Conservation (phyloP, 1,140 invertebrate species). For the Sitobion miscanthi region DNA sequence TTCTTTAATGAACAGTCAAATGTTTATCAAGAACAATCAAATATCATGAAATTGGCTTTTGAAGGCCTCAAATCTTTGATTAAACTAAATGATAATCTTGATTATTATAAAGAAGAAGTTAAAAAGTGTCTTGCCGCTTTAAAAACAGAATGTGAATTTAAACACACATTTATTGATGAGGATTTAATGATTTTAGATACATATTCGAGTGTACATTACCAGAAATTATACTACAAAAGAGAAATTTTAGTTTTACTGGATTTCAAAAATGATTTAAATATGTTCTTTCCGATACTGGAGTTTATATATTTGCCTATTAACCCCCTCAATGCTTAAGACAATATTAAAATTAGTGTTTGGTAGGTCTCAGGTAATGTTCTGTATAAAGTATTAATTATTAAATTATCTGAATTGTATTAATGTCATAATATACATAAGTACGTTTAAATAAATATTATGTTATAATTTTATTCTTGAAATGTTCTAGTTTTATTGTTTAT, state of each 20-base stretch:
- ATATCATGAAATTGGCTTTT: slow-evolving; percentile 40
- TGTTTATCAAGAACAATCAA: slow-evolving; percentile 50
- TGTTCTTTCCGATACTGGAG: neutral
- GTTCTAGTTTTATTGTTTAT: neutral
- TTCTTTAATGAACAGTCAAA: slow-evolving; percentile 52
- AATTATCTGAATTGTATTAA: neutral
- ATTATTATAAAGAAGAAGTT: slow-evolving; percentile 26
- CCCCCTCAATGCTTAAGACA: neutral
- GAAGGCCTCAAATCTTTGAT: slow-evolving; percentile 42
- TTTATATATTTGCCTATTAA: slow-evolving; percentile 16
- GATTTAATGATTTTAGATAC: slow-evolving; percentile 44
- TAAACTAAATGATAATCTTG: neutral
- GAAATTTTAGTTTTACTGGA: slow-evolving; percentile 39
- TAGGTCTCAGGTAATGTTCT: neutral
- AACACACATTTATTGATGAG: slow-evolving; percentile 28
- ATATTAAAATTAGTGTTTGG: neutral
- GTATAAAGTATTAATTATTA: neutral
- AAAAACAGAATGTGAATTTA: slow-evolving; percentile 35
- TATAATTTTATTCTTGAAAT: neutral
- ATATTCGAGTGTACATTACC: slow-evolving; percentile 34
- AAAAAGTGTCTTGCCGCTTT: neutral
- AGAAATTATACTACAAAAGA: slow-evolving; percentile 37
- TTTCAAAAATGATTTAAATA: slow-evolving; percentile 12
- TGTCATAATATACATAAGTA: neutral
- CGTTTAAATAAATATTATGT: neutral